Conservation (phyloP, 1,140 invertebrate species). For the Oncopeltus fasciatus region DNA sequence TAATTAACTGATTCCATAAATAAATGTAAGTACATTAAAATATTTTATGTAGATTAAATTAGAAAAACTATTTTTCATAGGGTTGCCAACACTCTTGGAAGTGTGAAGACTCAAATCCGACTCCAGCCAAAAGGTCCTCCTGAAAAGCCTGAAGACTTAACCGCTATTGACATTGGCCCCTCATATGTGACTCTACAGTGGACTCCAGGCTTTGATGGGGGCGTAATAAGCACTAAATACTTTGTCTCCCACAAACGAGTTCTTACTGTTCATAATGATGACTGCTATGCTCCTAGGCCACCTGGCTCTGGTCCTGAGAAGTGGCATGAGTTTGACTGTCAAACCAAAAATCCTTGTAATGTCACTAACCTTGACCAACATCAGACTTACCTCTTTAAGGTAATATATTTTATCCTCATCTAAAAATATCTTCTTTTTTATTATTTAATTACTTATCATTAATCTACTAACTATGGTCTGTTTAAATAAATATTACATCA, state of each 20-base stretch:
- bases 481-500: too few relatives aligned
- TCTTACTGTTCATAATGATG: conserved; percentile 30
- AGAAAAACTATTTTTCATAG: too few relatives aligned
- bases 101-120: conserved; percentile 56
- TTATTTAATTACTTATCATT: too few relatives aligned
- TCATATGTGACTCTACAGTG: conserved; percentile 63
- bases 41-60: too few relatives aligned
- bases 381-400: conserved; percentile 65
- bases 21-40: too few relatives aligned
- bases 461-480: too few relatives aligned
- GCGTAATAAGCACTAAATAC: conserved; percentile 67
- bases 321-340: conserved; percentile 71
- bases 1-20: too few relatives aligned
- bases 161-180: conserved; percentile 51
- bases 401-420: conserved; percentile 25
- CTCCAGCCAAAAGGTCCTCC: conserved; percentile 72
- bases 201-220: conserved; percentile 81
- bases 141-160: conserved; percentile 57
- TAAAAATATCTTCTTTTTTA: too few relatives aligned
- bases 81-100: conserved; percentile 54
- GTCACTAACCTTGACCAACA: conserved; percentile 69
- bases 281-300: conserved; percentile 33
- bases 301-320: conserved; percentile 37
- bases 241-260: conserved; percentile 60
- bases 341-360: conserved; percentile 71